Conservation (phyloP, 2,797 vertebrate genomes). For the Phrynocephalus vlangalii region DNA sequence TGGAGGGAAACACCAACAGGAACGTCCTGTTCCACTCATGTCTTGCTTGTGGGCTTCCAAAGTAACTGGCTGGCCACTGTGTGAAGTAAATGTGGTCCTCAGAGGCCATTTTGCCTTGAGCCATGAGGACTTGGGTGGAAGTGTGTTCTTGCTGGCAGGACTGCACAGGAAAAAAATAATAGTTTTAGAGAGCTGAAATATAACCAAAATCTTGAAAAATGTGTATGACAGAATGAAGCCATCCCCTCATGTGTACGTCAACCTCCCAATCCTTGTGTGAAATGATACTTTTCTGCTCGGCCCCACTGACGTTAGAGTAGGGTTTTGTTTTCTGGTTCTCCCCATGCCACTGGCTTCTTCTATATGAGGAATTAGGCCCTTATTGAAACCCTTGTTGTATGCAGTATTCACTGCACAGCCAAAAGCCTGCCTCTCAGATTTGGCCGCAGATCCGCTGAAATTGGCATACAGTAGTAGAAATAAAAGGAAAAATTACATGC, state of each 20-base stretch:
- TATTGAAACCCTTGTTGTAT: conserved; percentile 14
- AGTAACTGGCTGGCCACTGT: neutral
- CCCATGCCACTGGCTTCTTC: conserved; percentile 11
- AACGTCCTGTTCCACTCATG: neutral
- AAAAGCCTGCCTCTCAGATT: neutral
- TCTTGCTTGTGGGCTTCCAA: neutral
- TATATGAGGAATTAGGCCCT: neutral
- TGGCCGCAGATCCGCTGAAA: neutral
- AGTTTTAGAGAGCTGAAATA: neutral
- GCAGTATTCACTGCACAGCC: neutral
- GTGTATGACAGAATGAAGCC: neutral
- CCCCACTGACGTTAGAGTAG: neutral
- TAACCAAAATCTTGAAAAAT: neutral
- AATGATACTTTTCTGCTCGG: neutral
- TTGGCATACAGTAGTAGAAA: neutral
- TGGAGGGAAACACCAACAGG: neutral
- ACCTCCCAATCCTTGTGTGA: neutral
- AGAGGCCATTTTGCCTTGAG: too few relatives aligned
- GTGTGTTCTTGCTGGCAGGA: neutral
- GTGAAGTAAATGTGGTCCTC: neutral
- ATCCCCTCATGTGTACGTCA: neutral
- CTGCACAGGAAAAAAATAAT: neutral
- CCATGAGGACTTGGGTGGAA: too few relatives aligned
- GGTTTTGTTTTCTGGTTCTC: too few relatives aligned
- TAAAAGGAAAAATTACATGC: neutral